Base-by-base conservation (phyloP, 2,113 vertebrate species). In the Hipposideros armiger region DNA sequence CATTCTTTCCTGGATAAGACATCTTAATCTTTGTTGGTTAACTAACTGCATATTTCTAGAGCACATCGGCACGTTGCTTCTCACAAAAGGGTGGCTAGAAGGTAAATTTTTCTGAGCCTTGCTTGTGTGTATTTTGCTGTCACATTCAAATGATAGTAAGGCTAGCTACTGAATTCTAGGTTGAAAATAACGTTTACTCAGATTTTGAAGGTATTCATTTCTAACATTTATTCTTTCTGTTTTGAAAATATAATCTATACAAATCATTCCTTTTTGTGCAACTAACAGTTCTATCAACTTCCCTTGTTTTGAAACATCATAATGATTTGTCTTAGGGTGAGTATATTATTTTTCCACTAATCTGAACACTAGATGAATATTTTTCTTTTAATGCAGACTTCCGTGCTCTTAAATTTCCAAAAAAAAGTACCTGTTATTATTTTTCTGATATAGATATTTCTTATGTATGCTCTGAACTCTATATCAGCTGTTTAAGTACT, bases 171-270 rank as follows among this genome's bases (percentile, higher is more conserved):
- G 47, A 87, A 90, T 87, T 90, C n/a, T 82, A 78, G 24, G 17
- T 73, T 50, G 10, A 89, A 88, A 94, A 76, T 60, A 95, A 91
- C 60, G 7, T 74, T 91, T 70, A 74, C 19, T 82, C 15, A 60
- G 26, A 73, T 19, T 73, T 83, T 52, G n/a, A 94, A 95, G 26
- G 6, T 26, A 78, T 78, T 90, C 4, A 89, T 62, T 77, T 84
- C 16, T 69, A 45, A 19, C 4, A 87, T 69, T 83, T 36, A 58
- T 83, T 80, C 52, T 54, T 88, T 14, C 7, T 73, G 22, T 56
- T 89, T 87, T 70, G 42, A 84, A 93, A 88, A 64, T 10, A 90
- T 8, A 64, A 93, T 26, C 20, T 14, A 58, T 74, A 76, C 15
- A 84, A 83, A 76, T 40, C 16, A 85, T 76, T 69, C 36, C n/a